Evolutionary conservation across 2,797 vertebrate species (phyloP).

Genomic region (Syngnathus rostellatus): DNA sequence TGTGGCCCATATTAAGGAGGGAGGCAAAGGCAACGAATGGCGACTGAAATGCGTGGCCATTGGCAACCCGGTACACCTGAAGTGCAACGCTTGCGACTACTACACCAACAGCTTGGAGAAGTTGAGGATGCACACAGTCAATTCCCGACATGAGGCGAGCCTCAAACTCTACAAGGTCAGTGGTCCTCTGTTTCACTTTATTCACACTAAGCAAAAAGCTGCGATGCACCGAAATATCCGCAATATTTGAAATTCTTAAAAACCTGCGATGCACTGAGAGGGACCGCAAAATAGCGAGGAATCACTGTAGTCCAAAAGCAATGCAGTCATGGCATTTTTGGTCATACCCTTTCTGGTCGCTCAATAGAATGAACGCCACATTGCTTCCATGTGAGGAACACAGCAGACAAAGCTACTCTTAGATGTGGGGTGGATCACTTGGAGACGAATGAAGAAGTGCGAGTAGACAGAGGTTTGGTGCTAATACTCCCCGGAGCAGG

Average conservation of each 20-base stretch:
- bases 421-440: conserved; percentile 62
- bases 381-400: conserved; percentile 46
- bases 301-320: not conserved
- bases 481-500: conserved; percentile 75
- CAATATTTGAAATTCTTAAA: too few relatives aligned
- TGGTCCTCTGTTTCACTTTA: conserved; percentile 3
- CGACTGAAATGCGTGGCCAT: conserved; percentile 97
- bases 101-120: conserved; percentile 99
- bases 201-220: not conserved
- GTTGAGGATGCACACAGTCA: conserved; percentile 93
- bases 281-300: too few relatives aligned
- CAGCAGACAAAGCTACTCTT: conserved; percentile 55
- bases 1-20: conserved; percentile 98
- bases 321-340: not conserved
- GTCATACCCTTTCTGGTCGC: conserved; percentile 21
- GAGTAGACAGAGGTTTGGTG: conserved; percentile 78
- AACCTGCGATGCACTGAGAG: too few relatives aligned
- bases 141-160: conserved; percentile 94
- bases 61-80: conserved; percentile 94
- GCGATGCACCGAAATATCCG: not conserved
- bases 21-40: conserved; percentile 97
- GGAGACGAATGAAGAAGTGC: conserved; percentile 74
- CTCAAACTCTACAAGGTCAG: conserved; percentile 98
- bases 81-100: conserved; percentile 98
- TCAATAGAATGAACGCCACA: conserved; percentile 25